Percentiles rank a stretch among this genome's conserved stretches.
Conservation (phyloP, 2,797 vertebrate species). For the Galago senegalensis region DNA sequence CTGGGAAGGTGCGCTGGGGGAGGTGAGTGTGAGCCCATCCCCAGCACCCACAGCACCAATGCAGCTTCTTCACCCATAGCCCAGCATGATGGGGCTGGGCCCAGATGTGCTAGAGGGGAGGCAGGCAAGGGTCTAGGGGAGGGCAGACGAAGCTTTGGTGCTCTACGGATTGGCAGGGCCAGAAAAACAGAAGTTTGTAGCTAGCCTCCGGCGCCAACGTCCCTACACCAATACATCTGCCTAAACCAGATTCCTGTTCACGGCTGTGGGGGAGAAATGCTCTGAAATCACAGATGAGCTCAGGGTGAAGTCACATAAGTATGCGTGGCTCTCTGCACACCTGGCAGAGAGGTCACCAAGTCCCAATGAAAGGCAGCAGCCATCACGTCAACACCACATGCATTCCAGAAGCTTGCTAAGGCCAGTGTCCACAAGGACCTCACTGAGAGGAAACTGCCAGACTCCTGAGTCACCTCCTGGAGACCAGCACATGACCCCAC, state of each 20-base stretch:
- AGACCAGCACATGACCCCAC: rapidly evolving
- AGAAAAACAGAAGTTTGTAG: rapidly evolving
- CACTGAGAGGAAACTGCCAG: neutral
- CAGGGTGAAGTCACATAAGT: neutral
- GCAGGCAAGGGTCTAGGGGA: neutral
- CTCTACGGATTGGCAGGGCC: neutral
- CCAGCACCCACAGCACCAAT: neutral
- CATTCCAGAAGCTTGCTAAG: neutral
- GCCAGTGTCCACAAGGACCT: neutral
- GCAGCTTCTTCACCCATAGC: neutral
- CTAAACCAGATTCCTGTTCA: neutral
- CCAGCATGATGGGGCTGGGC: rapidly evolving
- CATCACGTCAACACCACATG: neutral
- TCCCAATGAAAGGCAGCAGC: neutral
- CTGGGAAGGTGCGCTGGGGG: neutral
- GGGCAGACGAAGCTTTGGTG: neutral
- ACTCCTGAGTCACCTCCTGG: neutral
- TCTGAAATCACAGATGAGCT: neutral
- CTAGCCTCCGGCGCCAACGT: rapidly evolving
- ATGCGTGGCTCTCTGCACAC: no score
- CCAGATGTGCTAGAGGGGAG: neutral
- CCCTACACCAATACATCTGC: rapidly evolving
- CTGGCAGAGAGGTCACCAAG: rapidly evolving
- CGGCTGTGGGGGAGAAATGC: rapidly evolving
- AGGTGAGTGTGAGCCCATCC: neutral